A percentile compares a stretch with the other conserved stretches of the same genome.
These are phyloP conservation scores for Phyllostomus hastatus DNA, from an alignment of 2,113 vertebrate genomes.

Conservation along the genomic window DNA sequence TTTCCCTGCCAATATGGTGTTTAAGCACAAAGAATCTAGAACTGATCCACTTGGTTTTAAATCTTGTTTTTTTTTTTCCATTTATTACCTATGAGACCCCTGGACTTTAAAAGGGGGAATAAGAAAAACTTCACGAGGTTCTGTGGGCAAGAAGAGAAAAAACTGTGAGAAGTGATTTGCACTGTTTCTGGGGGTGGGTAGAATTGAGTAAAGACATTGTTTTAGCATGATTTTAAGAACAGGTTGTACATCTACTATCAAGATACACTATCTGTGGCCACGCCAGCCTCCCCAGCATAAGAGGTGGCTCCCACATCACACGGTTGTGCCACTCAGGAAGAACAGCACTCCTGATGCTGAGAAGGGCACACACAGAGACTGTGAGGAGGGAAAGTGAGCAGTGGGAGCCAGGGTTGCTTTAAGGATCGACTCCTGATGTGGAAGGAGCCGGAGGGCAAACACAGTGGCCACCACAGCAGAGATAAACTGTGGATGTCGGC, in stretches of 20 bases:
- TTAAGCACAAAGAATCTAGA: neutral
- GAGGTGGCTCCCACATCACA: neutral
- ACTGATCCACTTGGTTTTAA: neutral
- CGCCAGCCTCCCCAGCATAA: too few species aligned
- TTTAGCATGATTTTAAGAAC: neutral
- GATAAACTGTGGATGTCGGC: too few species aligned
- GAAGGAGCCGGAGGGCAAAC: neutral
- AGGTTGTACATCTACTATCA: neutral
- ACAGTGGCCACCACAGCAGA: neutral
- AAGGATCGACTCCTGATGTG: neutral
- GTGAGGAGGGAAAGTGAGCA: too few species aligned
- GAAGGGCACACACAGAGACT: neutral
- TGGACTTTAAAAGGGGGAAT: neutral
- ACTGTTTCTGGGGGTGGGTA: neutral
- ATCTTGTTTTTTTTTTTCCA: neutral
- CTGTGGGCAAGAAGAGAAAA: neutral
- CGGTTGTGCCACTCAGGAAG: too few species aligned
- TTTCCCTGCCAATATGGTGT: neutral
- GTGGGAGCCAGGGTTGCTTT: neutral
- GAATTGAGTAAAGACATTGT: neutral
- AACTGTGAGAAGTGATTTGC: rapidly evolving
- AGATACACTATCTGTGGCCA: neutral
- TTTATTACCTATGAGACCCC: neutral
- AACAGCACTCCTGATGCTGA: too few species aligned
- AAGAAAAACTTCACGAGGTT: neutral